A percentile compares a stretch with the other conserved stretches of the same genome.
Conservation (phyloP, 2,888 invertebrate species). For the Imbricaverruca yamaguchii region DNA sequence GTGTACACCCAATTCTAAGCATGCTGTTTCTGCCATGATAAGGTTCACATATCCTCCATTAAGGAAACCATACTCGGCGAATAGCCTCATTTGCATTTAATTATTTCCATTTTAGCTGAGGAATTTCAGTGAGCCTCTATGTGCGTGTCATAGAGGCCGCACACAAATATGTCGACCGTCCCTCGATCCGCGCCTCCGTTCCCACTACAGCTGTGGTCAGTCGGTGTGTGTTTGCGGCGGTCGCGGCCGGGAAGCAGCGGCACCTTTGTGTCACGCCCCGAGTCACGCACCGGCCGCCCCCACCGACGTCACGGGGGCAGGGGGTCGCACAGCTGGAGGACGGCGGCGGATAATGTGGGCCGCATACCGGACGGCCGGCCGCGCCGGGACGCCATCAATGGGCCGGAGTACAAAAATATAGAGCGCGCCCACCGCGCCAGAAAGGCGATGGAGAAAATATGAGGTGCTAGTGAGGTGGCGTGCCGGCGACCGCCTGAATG, state of each 20-base stretch:
- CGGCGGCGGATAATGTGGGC: not conserved
- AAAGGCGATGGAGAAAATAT: slow-evolving; percentile 12
- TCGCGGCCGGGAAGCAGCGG: not conserved
- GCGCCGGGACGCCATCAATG: not conserved
- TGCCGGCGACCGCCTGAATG: not conserved
- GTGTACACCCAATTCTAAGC: no score
- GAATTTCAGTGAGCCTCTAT: no score
- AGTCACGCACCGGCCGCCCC: not conserved
- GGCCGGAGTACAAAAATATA: not conserved
- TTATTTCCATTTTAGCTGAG: no score
- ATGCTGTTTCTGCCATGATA: no score
- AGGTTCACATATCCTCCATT: no score
- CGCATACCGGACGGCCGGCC: not conserved
- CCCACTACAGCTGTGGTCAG: no score
- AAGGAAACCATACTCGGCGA: no score
- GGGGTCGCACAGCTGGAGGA: not conserved
- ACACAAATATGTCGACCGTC: no score
- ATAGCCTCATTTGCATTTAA: no score
- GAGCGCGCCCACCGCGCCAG: not conserved
- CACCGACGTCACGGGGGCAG: not conserved
- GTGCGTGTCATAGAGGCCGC: no score
- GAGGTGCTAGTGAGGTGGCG: slow-evolving; percentile 21
- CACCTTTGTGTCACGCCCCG: not conserved
- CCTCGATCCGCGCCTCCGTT: no score
- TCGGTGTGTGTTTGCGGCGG: not conserved